phyloP scores from a whole-genome alignment of 2,113 vertebrate species.

The Aegotheles bennettii region DNA sequence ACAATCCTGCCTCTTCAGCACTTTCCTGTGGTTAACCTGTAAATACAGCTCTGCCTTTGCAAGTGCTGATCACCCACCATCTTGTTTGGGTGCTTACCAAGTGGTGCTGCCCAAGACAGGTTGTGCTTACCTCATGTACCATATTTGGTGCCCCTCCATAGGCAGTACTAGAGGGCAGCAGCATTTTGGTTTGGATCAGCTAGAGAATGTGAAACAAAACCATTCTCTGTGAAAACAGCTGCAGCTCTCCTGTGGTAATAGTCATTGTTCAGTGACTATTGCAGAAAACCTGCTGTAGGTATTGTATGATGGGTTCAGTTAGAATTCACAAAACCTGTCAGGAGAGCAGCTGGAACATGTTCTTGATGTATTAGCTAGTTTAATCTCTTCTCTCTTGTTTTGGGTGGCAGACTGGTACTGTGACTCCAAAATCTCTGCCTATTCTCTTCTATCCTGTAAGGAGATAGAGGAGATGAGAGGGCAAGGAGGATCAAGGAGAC shows the following conservation, averaged over 20 bases:
- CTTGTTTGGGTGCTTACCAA: neutral
- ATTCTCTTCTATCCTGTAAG: neutral
- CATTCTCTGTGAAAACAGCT: rapidly evolving
- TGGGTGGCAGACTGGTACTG: neutral
- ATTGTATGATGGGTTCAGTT: neutral
- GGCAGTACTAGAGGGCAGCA: neutral
- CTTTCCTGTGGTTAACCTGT: neutral
- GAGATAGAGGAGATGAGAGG: neutral
- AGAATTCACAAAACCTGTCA: neutral
- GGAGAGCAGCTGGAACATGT: neutral
- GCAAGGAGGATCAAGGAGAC: neutral
- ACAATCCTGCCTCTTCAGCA: neutral
- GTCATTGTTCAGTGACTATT: neutral
- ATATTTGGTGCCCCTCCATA: neutral
- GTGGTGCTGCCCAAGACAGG: neutral
- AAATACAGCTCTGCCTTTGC: neutral
- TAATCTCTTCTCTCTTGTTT: neutral
- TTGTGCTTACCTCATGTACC: neutral
- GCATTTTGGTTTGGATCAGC: neutral
- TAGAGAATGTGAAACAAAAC: neutral
- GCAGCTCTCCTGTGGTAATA: neutral
- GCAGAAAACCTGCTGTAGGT: neutral
- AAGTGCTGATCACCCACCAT: neutral
- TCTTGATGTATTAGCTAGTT: neutral
- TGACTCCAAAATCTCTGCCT: neutral